These are phyloP conservation scores for Phalacrocorax carbo DNA, from an alignment of 2,113 vertebrate genomes.

Conservation along the genomic window DNA sequence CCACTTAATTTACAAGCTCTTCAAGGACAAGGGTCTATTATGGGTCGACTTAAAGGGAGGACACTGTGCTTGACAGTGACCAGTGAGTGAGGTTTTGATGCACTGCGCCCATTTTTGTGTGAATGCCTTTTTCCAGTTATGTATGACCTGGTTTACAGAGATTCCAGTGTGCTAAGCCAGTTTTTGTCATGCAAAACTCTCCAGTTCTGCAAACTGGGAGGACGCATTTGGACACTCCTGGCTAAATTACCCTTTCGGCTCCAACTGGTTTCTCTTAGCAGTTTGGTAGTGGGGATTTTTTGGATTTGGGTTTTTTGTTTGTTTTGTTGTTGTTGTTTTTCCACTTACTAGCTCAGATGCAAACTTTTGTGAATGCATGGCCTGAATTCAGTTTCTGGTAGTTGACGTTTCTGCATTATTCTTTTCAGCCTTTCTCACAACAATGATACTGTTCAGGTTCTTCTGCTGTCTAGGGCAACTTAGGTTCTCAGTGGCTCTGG, in stretches of 20 bases:
- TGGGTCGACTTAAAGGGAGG: neutral
- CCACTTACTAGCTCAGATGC: neutral
- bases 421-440: neutral
- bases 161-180: neutral
- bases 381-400: neutral
- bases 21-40: neutral
- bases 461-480: neutral
- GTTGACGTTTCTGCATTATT: neutral
- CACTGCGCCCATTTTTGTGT: neutral
- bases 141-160: neutral
- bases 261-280: neutral
- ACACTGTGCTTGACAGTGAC: neutral
- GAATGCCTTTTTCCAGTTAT: neutral
- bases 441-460: neutral
- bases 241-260: neutral
- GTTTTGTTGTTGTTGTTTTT: neutral
- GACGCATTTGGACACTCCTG: neutral
- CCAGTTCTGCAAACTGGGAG: neutral
- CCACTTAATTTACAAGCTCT: neutral
- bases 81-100: neutral
- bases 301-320: neutral
- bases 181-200: neutral
- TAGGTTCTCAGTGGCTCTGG: neutral
- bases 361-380: neutral
- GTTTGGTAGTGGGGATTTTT: neutral